These are phyloP conservation scores for Ammodytes dubius DNA, from an alignment of 2,113 vertebrate species.

Conservation along the genomic window DNA sequence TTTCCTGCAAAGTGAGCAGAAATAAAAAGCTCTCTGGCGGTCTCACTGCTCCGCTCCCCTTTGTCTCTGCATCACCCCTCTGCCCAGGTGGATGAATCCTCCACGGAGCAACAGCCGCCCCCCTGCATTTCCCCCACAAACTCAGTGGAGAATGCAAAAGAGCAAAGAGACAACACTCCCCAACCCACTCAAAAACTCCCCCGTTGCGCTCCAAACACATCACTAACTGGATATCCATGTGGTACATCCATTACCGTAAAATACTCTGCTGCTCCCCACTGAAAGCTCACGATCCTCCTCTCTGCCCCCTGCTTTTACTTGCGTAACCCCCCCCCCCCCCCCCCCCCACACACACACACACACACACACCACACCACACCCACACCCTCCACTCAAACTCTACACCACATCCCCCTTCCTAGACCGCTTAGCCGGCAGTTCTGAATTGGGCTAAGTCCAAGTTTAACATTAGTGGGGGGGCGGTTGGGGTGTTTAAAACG, in stretches of 20 bases:
- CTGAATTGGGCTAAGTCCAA: slow-evolving; percentile 75
- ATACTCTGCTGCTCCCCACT: slow-evolving; percentile 64
- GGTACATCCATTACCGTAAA: slow-evolving; percentile 82
- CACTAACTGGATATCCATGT: slow-evolving; percentile 77
- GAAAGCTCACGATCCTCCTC: slow-evolving; percentile 57
- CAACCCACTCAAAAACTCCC: slow-evolving; percentile 27
- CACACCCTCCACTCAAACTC: background rate
- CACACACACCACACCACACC: slow-evolving; percentile 9
- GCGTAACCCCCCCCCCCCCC: background rate
- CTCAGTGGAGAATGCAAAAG: slow-evolving; percentile 32
- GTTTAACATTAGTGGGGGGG: slow-evolving; percentile 74
- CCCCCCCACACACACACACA: slow-evolving; percentile 18
- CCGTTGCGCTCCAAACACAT: slow-evolving; percentile 59
- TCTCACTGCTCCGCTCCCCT: background rate
- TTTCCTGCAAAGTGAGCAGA: slow-evolving; percentile 73
- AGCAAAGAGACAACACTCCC: background rate
- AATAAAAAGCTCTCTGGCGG: slow-evolving; percentile 68
- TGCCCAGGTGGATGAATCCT: slow-evolving; percentile 59
- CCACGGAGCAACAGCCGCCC: slow-evolving; percentile 30
- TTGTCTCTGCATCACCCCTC: slow-evolving; percentile 13
- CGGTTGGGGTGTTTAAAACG: slow-evolving; percentile 57
- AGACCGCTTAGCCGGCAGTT: slow-evolving; percentile 75
- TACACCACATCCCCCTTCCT: slow-evolving; percentile 29
- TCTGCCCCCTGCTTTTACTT: slow-evolving; percentile 28
- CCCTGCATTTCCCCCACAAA: slow-evolving; percentile 34